Percentiles rank a stretch among this genome's conserved stretches.
Evolutionary conservation across 2,888 invertebrate species (phyloP).

Genomic region (Ctena decussata): DNA sequence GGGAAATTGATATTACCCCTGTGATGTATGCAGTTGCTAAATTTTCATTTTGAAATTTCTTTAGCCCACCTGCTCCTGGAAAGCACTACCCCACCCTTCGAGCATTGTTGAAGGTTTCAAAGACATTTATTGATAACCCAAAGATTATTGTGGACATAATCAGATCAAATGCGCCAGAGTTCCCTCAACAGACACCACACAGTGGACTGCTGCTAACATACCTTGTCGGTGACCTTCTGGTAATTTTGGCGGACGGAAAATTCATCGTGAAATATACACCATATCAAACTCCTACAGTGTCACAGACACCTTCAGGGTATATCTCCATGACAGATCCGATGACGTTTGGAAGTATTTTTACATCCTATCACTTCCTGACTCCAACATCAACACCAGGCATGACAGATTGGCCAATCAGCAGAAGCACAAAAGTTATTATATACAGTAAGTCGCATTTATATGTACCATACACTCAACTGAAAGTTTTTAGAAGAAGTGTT

Average conservation of each 20-base stretch:
- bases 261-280: conserved; percentile 57
- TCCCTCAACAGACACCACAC: conserved; percentile 47
- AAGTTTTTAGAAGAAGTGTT: no score
- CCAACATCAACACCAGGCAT: conserved; percentile 60
- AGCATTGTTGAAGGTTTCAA: conserved; percentile 63
- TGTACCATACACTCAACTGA: no score
- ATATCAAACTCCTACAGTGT: conserved; percentile 49
- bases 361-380: conserved; percentile 61
- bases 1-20: no score
- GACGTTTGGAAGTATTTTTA: conserved; percentile 65
- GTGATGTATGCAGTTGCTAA: no score
- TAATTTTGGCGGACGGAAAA: conserved; percentile 68
- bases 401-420: conserved; percentile 44
- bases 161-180: conserved; percentile 56
- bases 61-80: conserved; percentile 65
- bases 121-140: conserved; percentile 63
- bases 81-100: conserved; percentile 66
- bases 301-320: conserved; percentile 46
- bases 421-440: conserved; percentile 54
- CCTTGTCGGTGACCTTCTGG: conserved; percentile 69
- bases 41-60: conserved; percentile 14
- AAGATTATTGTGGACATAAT: conserved; percentile 66
- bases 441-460: conserved; percentile 64
- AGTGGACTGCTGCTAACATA: conserved; percentile 63
- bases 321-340: conserved; percentile 58